Conservation (phyloP, 2,888 invertebrate species). For the Chaetoderma sp. region DNA sequence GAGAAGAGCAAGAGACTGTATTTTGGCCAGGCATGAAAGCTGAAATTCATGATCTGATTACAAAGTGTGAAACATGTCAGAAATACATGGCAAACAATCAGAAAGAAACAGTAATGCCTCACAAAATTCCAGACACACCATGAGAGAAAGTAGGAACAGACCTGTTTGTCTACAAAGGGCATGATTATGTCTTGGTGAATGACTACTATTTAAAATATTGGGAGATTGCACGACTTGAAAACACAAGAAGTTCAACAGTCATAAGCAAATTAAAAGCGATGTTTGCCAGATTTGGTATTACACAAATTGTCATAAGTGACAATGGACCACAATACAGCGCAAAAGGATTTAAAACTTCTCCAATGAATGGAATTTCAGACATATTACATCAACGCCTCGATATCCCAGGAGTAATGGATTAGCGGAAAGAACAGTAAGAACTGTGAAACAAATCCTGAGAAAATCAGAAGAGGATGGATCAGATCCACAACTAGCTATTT, state of each 20-base stretch:
- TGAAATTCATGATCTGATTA: conserved; percentile 14
- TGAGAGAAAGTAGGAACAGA: conserved; percentile 22
- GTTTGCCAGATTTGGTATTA: conserved; percentile 36
- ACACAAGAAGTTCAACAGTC: conserved; percentile 5
- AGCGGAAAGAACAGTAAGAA: conserved; percentile 33
- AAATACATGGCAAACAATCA: not conserved
- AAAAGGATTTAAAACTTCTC: conserved; percentile 29
- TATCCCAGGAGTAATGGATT: conserved; percentile 39
- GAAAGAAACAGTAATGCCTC: conserved; percentile 26
- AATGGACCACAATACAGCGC: conserved; percentile 36
- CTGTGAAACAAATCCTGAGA: conserved; percentile 18
- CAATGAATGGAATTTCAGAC: conserved; percentile 1
- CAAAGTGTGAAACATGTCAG: conserved; percentile 11
- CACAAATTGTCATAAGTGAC: conserved; percentile 31
- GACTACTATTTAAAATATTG: conserved; percentile 25
- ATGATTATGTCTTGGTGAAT: conserved; percentile 20
- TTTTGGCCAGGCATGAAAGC: conserved; percentile 30
- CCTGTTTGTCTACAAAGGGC: conserved; percentile 8
- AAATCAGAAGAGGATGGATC: conserved; percentile 22
- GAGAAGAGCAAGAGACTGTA: too few species aligned
- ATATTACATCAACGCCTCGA: conserved; percentile 31
- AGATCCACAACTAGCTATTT: conserved; percentile 18
- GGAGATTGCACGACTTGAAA: conserved; percentile 8
- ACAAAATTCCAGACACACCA: conserved; percentile 16
- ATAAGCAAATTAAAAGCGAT: conserved; percentile 22